Evolutionary conservation across 2,888 invertebrate genomes (phyloP).

Genomic region (Polydesmus complanatus): DNA sequence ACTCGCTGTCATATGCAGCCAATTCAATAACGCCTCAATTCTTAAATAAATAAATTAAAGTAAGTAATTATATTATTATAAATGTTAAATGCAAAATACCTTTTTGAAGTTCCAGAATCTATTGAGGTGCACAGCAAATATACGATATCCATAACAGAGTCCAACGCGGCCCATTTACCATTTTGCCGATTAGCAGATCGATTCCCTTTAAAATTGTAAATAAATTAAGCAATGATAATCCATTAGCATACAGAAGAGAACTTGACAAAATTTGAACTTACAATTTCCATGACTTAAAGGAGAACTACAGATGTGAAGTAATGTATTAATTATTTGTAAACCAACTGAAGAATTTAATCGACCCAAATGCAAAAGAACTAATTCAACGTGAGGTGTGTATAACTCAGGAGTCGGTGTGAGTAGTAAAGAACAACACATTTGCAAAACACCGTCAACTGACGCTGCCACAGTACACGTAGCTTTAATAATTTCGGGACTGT

Average conservation of each 20-base stretch:
- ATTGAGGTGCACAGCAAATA: constrained; percentile 58
- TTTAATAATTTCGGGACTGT: constrained; percentile 12
- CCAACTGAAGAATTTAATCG: constrained; percentile 44
- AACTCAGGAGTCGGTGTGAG: constrained; percentile 51
- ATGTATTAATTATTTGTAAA: constrained; percentile 27
- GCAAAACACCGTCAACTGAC: constrained; percentile 48
- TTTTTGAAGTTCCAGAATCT: constrained; percentile 33
- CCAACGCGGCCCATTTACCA: constrained; percentile 26
- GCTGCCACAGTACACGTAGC: constrained; percentile 42
- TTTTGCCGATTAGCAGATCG: constrained; percentile 25
- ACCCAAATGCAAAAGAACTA: constrained; percentile 53
- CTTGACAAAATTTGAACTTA: background rate
- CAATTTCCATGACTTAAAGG: constrained; percentile 16
- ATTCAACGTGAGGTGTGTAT: constrained; percentile 50
- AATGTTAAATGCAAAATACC: constrained; percentile 22
- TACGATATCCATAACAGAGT: constrained; percentile 62
- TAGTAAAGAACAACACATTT: constrained; percentile 55
- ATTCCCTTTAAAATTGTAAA: constrained; percentile 32
- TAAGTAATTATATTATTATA: too few relatives aligned
- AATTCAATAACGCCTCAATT: constrained; percentile 43
- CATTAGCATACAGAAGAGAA: background rate
- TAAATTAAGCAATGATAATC: background rate
- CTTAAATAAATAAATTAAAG: constrained; percentile 6
- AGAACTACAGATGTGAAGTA: constrained; percentile 24
- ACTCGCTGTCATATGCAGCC: constrained; percentile 49